These are phyloP conservation scores for Anastatus disparis DNA, from an alignment of 1,140 invertebrate species.

Conservation along the genomic window DNA sequence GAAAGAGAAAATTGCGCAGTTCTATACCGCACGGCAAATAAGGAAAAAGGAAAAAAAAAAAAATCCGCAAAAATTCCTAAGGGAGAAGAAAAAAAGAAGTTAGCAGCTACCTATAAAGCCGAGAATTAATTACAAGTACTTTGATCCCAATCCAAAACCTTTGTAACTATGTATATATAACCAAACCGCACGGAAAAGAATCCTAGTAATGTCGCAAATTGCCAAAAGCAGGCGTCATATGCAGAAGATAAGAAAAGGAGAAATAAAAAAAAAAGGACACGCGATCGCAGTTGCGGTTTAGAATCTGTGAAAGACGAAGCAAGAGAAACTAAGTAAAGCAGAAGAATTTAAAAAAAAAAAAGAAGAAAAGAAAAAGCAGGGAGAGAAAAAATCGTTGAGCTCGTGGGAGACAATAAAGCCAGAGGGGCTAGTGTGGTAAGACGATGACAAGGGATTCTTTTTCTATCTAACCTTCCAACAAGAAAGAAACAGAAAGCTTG, in stretches of 20 bases:
- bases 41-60: neutral
- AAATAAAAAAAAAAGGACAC: no score
- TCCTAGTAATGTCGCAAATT: conserved; percentile 40
- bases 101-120: conserved; percentile 20
- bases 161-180: neutral
- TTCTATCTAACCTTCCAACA: neutral
- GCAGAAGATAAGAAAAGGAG: neutral
- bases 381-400: conserved; percentile 7
- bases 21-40: neutral
- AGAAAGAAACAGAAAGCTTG: neutral
- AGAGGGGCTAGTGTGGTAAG: neutral
- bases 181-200: neutral
- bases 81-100: conserved; percentile 6
- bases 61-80: neutral
- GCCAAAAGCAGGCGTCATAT: conserved; percentile 31
- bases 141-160: conserved; percentile 35
- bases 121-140: conserved; percentile 39
- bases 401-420: conserved; percentile 25
- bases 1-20: neutral
- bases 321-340: neutral
- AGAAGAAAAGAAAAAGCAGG: conserved; percentile 4
- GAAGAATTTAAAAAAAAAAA: neutral
- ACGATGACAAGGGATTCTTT: conserved; percentile 2
- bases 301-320: neutral
- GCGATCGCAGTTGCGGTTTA: no score